Percentiles rank a stretch among this genome's conserved stretches.
These are phyloP conservation scores for Channa argus DNA, from an alignment of 2,113 vertebrate species.

Conservation along the genomic window DNA sequence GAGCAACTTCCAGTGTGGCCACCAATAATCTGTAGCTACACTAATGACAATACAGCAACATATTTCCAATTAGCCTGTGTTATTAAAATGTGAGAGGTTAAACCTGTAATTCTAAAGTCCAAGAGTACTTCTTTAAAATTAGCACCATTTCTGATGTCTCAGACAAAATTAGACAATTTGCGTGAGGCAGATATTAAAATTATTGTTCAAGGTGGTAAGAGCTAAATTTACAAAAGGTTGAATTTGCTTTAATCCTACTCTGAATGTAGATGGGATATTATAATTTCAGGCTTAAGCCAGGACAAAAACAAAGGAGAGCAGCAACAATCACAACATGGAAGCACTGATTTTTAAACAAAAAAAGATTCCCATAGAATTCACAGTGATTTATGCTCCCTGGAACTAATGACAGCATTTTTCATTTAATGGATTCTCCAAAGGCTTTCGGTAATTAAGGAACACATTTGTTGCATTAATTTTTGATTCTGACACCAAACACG, in stretches of 20 bases:
- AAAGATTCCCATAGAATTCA: not conserved
- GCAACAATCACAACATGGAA: not conserved
- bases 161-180: not conserved
- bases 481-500: slow-evolving; percentile 58
- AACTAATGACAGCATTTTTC: slow-evolving; percentile 26
- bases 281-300: not conserved
- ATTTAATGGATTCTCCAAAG: slow-evolving; percentile 55
- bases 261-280: slow-evolving; percentile 8
- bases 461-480: slow-evolving; percentile 60
- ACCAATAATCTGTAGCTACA: too few relatives aligned
- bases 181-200: not conserved
- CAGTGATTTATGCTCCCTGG: slow-evolving; percentile 1
- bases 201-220: slow-evolving; percentile 6
- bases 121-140: too few relatives aligned
- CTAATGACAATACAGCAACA: too few relatives aligned
- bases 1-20: too few relatives aligned
- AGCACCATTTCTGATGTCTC: too few relatives aligned
- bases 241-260: not conserved
- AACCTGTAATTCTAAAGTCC: too few relatives aligned
- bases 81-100: too few relatives aligned
- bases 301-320: slow-evolving; percentile 24
- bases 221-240: not conserved
- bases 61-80: too few relatives aligned
- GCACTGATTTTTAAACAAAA: not conserved
- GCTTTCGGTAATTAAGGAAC: slow-evolving; percentile 56